phyloP scores from a whole-genome alignment of 1,140 invertebrate species.

The Pseudomyrmex dendroicus region DNA sequence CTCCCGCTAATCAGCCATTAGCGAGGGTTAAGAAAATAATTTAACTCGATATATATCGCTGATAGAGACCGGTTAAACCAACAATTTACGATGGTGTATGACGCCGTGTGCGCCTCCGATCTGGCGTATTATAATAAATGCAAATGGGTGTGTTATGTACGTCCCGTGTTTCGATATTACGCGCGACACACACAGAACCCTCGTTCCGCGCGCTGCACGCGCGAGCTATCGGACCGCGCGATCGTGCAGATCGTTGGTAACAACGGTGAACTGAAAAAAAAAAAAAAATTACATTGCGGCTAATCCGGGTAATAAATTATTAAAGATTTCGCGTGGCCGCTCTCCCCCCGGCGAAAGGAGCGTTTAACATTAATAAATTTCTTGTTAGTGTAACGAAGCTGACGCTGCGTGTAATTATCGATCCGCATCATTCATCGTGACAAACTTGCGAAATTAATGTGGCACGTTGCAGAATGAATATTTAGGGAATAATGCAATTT shows the following conservation, averaged over 20 bases:
- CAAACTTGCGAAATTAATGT: background rate
- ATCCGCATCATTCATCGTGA: conserved; percentile 17
- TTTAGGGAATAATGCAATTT: background rate
- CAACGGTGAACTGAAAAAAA: conserved; percentile 26
- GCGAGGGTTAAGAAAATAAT: conserved; percentile 28
- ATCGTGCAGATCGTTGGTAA: conserved; percentile 28
- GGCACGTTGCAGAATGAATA: background rate
- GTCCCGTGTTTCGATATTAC: background rate
- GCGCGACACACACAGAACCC: background rate
- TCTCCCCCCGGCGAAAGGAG: background rate
- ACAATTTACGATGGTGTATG: conserved; percentile 19
- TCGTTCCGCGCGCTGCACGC: background rate
- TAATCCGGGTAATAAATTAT: conserved; percentile 44
- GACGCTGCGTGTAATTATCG: conserved; percentile 21
- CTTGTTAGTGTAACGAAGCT: conserved; percentile 9
- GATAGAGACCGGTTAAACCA: conserved; percentile 25
- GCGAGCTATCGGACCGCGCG: conserved; percentile 1
- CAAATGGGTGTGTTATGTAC: conserved; percentile 47
- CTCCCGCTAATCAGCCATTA: conserved; percentile 21
- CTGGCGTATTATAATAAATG: conserved; percentile 45
- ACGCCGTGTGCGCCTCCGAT: background rate
- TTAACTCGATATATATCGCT: conserved; percentile 10
- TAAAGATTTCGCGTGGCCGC: background rate
- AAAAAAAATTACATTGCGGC: conserved; percentile 31
- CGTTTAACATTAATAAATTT: conserved; percentile 25